Conservation (phyloP, 1,140 invertebrate species). For the Nasonia giraulti region DNA sequence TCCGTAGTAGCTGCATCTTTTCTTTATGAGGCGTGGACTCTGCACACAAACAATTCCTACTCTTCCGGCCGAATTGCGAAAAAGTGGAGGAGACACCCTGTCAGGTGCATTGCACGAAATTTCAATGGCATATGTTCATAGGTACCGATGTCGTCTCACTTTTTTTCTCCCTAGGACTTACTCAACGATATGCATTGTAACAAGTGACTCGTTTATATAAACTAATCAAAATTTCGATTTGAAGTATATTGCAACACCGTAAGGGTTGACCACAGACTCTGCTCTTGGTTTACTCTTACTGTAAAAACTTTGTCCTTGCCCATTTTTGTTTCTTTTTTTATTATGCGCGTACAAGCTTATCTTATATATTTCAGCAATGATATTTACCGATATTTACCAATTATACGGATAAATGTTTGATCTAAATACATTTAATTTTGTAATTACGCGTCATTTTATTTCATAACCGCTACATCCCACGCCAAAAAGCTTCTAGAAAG, state of each 20-base stretch:
- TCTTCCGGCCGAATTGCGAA: constrained; percentile 21
- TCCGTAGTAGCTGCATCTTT: constrained; percentile 53
- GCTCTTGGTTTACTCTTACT: constrained; percentile 36
- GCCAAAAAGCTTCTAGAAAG: constrained; percentile 37
- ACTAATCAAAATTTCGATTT: constrained; percentile 38
- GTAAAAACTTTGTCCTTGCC: constrained; percentile 11
- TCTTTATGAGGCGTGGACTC: constrained; percentile 51
- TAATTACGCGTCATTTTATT: constrained; percentile 47
- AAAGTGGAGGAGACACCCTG: constrained; percentile 31
- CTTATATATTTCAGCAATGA: constrained; percentile 42
- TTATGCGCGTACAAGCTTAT: constrained; percentile 44
- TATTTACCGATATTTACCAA: constrained; percentile 43
- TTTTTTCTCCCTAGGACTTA: constrained; percentile 28
- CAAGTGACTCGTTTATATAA: constrained; percentile 8
- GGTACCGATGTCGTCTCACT: constrained; percentile 20
- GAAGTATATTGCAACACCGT: constrained; percentile 26
- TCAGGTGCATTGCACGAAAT: constrained; percentile 39
- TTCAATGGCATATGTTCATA: constrained; percentile 24
- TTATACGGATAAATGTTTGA: constrained; percentile 40
- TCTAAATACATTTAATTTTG: constrained; percentile 48
- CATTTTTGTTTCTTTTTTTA: constrained; percentile 49
- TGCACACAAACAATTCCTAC: constrained; percentile 43
- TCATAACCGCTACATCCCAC: constrained; percentile 37
- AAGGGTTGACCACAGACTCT: constrained; percentile 18
- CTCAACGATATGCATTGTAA: constrained; percentile 38